phyloP scores from a whole-genome alignment of 2,797 vertebrate genomes.

The Eurystomus glaucurus region DNA sequence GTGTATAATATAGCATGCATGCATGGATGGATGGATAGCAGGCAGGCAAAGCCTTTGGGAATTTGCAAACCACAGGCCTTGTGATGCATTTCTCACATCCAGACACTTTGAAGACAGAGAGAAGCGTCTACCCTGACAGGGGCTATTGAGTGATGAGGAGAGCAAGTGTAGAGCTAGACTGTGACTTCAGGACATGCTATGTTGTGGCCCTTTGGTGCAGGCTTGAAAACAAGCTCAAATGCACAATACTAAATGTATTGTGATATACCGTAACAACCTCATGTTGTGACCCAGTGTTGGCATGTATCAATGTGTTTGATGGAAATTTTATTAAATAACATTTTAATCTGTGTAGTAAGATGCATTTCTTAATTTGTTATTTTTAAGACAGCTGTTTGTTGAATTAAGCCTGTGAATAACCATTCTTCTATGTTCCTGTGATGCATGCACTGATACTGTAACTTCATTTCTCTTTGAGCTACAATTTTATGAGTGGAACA shows the following conservation, averaged over 20 bases:
- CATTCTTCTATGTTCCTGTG: not conserved
- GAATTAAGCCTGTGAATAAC: not conserved
- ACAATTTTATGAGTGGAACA: not conserved
- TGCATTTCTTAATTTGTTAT: not conserved
- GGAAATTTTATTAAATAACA: not conserved
- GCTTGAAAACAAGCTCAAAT: not conserved
- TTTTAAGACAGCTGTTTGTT: not conserved
- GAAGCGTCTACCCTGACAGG: not conserved
- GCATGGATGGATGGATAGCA: not conserved
- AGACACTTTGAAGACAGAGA: not conserved
- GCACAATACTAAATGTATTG: not conserved
- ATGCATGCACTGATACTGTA: not conserved
- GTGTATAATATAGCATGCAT: not conserved
- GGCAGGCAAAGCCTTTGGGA: not conserved
- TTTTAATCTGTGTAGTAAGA: not conserved
- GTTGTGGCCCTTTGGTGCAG: not conserved
- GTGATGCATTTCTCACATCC: not conserved
- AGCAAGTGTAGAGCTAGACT: not conserved
- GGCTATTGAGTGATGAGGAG: rapidly evolving
- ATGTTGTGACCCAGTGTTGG: not conserved
- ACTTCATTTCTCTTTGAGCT: not conserved
- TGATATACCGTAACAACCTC: not conserved
- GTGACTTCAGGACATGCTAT: not conserved
- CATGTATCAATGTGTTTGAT: not conserved
- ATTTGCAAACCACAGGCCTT: not conserved